phyloP scores from a whole-genome alignment of 2,888 invertebrate genomes.

The Parelbella ahira region DNA sequence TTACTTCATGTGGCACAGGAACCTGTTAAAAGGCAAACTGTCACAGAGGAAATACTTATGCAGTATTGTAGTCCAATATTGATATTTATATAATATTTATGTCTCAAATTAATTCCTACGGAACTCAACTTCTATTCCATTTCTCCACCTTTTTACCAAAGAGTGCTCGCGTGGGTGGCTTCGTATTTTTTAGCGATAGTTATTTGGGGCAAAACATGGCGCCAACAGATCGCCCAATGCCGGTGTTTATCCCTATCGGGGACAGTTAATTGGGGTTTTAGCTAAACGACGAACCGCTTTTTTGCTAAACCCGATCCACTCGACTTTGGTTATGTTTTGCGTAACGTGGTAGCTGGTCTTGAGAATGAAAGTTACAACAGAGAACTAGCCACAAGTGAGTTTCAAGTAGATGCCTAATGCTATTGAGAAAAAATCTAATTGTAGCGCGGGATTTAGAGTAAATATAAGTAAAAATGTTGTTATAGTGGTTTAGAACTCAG shows the following conservation, averaged over 20 bases:
- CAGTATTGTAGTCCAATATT: too few relatives aligned
- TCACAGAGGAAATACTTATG: too few relatives aligned
- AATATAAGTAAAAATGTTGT: too few relatives aligned
- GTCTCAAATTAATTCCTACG: conserved; percentile 7
- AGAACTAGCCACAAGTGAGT: too few relatives aligned
- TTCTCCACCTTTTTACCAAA: conserved; percentile 13
- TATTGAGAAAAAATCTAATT: too few relatives aligned
- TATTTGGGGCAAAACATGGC: conserved; percentile 41
- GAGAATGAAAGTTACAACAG: too few relatives aligned
- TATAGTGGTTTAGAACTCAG: too few relatives aligned
- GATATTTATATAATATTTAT: too few relatives aligned
- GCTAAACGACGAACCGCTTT: conserved; percentile 32
- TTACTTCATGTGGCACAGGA: too few relatives aligned
- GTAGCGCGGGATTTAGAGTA: too few relatives aligned
- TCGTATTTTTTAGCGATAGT: conserved; percentile 36
- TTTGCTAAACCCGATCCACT: conserved; percentile 12
- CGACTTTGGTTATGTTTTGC: conserved; percentile 18
- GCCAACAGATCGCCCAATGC: conserved; percentile 41
- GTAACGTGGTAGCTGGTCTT: conserved; percentile 30
- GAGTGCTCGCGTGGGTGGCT: conserved; percentile 36
- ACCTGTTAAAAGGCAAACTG: too few relatives aligned
- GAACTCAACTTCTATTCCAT: not conserved
- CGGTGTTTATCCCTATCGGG: conserved; percentile 49
- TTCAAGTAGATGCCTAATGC: too few relatives aligned
- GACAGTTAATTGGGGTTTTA: conserved; percentile 64